A percentile compares a stretch with the other conserved stretches of the same genome.
phyloP scores from a whole-genome alignment of 2,797 vertebrate species.

The Halcyon chelicuti region DNA sequence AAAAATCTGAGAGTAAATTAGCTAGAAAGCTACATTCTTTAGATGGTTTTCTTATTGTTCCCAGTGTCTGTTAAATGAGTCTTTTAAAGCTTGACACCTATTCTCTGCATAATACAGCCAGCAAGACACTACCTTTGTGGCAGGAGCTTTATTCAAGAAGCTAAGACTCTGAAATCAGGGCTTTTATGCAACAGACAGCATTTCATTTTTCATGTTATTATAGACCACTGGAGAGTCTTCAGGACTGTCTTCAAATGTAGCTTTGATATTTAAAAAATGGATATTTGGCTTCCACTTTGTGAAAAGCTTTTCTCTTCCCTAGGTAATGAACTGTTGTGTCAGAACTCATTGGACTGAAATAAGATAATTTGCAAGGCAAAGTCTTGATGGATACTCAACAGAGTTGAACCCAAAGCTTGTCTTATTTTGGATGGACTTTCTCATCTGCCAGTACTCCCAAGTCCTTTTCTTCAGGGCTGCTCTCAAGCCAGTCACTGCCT shows the following conservation, averaged over 20 bases:
- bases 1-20: background rate
- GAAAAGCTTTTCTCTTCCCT: background rate
- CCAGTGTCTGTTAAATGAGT: background rate
- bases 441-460: too few relatives aligned
- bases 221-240: background rate
- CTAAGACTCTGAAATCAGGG: background rate
- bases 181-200: background rate
- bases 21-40: background rate
- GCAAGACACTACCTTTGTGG: background rate
- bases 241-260: background rate
- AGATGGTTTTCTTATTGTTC: background rate
- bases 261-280: background rate
- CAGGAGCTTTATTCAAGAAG: background rate
- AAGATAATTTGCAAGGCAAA: background rate
- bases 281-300: background rate
- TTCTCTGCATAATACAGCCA: background rate
- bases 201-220: constrained; percentile 17
- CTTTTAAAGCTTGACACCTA: background rate
- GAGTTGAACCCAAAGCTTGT: background rate
- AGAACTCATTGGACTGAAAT: background rate
- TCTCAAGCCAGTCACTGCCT: too few relatives aligned
- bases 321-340: background rate
- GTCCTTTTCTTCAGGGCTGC: too few relatives aligned
- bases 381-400: background rate
- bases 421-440: background rate